phyloP scores from a whole-genome alignment of 2,797 vertebrate genomes.

The Mormyrops boulengeri region DNA sequence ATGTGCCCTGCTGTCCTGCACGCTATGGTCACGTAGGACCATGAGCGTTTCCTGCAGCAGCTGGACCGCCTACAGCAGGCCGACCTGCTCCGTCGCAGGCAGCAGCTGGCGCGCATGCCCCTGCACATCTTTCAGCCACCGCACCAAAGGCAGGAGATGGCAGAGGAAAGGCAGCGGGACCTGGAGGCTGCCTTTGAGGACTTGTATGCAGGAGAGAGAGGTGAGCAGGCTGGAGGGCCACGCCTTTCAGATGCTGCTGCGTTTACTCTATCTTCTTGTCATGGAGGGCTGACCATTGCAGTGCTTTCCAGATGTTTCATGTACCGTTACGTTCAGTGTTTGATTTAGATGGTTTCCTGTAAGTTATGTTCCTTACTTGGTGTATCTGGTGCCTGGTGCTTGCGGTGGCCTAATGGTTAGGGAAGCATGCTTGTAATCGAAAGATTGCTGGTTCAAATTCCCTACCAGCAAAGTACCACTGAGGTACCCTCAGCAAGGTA shows the following conservation, averaged over 20 bases:
- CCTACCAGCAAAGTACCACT: neutral
- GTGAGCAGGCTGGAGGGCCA: slow-evolving; percentile 49
- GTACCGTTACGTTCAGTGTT: neutral
- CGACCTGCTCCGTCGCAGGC: slow-evolving; percentile 72
- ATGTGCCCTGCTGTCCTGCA: neutral
- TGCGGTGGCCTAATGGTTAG: neutral
- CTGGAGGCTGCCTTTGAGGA: slow-evolving; percentile 89
- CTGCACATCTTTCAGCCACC: slow-evolving; percentile 72
- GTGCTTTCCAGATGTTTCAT: neutral
- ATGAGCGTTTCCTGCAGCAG: slow-evolving; percentile 70
- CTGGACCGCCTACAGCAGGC: slow-evolving; percentile 77
- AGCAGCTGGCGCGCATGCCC: slow-evolving; percentile 67
- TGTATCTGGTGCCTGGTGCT: neutral
- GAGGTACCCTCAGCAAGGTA: neutral
- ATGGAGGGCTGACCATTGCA: neutral
- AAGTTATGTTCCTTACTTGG: neutral
- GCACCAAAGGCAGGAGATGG: slow-evolving; percentile 61
- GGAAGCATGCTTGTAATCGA: neutral
- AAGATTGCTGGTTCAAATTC: neutral
- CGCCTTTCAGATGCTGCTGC: neutral
- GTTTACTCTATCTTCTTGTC: neutral
- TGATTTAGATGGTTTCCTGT: neutral
- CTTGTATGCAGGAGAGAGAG: slow-evolving; percentile 72
- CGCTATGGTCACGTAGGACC: slow-evolving; percentile 57
- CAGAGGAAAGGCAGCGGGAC: slow-evolving; percentile 79